Evolutionary conservation across 2,797 vertebrate genomes (phyloP).

Genomic region (Onychomys torridus): DNA sequence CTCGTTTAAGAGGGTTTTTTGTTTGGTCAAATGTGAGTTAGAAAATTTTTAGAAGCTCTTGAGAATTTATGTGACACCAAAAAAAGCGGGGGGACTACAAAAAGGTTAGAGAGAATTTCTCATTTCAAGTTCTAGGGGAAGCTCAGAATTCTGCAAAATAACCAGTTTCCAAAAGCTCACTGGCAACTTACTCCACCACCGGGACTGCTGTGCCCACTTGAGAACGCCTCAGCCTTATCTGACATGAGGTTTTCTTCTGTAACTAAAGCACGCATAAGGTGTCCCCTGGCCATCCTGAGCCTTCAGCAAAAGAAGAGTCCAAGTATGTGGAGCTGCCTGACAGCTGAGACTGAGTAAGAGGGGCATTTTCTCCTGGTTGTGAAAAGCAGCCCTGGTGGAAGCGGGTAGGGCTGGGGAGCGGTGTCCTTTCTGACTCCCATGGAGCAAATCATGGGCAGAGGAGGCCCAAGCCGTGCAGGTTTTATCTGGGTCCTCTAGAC

Average conservation of each 20-base stretch:
- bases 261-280: not conserved
- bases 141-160: not conserved
- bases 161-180: not conserved
- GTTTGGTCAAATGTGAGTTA: slow-evolving; percentile 38
- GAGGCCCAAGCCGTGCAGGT: not conserved
- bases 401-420: not conserved
- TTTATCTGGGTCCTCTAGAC: not conserved
- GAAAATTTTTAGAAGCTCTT: slow-evolving; percentile 49
- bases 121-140: not conserved
- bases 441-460: slow-evolving; percentile 16
- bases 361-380: not conserved
- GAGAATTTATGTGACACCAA: not conserved
- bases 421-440: not conserved
- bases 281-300: not conserved
- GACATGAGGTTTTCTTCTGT: not conserved
- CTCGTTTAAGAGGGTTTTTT: slow-evolving; percentile 34
- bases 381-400: not conserved
- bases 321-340: no score
- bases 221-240: not conserved
- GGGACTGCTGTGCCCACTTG: not conserved
- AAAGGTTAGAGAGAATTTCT: not conserved
- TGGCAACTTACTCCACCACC: not conserved
- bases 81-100: slow-evolving; percentile 38
- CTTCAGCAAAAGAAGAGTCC: not conserved
- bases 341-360: not conserved